A percentile compares a stretch with the other conserved stretches of the same genome.
These are phyloP conservation scores for Lithosia quadra DNA, from an alignment of 2,888 invertebrate species.

Conservation along the genomic window DNA sequence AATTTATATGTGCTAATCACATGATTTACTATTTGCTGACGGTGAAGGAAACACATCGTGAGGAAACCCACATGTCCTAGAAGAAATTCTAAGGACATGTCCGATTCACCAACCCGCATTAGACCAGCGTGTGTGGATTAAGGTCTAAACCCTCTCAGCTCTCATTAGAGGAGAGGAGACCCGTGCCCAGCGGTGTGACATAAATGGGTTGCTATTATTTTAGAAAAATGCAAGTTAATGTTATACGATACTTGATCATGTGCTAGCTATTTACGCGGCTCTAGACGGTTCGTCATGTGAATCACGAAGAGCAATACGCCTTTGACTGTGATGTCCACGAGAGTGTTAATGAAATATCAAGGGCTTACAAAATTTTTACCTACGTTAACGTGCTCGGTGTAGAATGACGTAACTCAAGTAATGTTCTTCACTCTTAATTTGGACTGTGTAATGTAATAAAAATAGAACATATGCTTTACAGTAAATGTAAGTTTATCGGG, in stretches of 20 bases:
- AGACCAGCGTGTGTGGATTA: too few species aligned
- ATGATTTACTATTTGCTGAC: too few species aligned
- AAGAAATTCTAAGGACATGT: too few species aligned
- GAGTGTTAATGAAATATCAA: conserved; percentile 1
- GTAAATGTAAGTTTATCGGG: background rate
- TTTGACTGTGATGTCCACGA: background rate
- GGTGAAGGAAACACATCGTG: too few species aligned
- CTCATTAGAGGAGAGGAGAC: too few species aligned
- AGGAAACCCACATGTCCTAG: too few species aligned
- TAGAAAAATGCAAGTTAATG: conserved; percentile 2
- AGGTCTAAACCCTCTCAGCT: too few species aligned
- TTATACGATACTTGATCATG: background rate
- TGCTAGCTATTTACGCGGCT: background rate
- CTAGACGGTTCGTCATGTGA: background rate
- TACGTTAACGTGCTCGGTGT: conserved; percentile 2
- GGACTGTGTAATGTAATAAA: conserved; percentile 7
- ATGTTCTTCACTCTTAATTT: background rate
- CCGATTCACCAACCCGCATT: too few species aligned
- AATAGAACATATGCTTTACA: background rate
- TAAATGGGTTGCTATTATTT: too few species aligned
- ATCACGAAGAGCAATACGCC: background rate
- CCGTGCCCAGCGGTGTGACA: too few species aligned
- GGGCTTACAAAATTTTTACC: background rate
- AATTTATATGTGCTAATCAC: too few species aligned
- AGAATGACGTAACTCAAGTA: background rate